These are phyloP conservation scores for Dasysyrphus tricinctus DNA, from an alignment of 2,888 invertebrate species.

Conservation along the genomic window DNA sequence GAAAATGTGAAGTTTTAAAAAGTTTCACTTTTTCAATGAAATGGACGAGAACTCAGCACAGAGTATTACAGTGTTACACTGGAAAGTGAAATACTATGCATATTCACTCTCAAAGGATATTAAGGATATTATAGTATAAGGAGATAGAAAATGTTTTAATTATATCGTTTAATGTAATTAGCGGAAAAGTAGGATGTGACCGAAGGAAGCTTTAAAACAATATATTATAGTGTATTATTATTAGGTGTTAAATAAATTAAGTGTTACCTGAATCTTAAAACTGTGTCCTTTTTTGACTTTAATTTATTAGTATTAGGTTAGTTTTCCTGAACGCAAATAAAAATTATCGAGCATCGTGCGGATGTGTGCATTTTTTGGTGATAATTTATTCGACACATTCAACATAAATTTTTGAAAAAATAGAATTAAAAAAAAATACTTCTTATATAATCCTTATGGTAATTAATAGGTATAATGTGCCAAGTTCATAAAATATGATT, in stretches of 20 bases:
- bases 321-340: too few relatives aligned
- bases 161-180: constrained; percentile 60
- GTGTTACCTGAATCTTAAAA: background rate
- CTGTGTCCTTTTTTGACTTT: background rate
- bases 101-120: constrained; percentile 31
- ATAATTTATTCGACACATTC: too few relatives aligned
- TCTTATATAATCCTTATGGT: too few relatives aligned
- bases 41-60: constrained; percentile 8
- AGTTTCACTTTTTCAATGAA: constrained; percentile 59
- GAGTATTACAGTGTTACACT: constrained; percentile 52
- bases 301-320: too few relatives aligned
- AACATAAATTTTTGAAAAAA: too few relatives aligned
- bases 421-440: too few relatives aligned
- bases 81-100: constrained; percentile 8
- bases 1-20: constrained; percentile 55
- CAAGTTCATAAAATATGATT: too few relatives aligned
- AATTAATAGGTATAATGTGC: too few relatives aligned
- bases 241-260: background rate
- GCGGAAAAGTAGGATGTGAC: constrained; percentile 23
- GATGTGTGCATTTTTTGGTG: too few relatives aligned
- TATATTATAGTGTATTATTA: too few relatives aligned
- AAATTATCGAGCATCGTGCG: too few relatives aligned
- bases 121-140: constrained; percentile 8
- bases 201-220: background rate
- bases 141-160: constrained; percentile 35